Evolutionary conservation across 1,140 invertebrate species (phyloP).

Genomic region (Hypsibius dujardini): DNA sequence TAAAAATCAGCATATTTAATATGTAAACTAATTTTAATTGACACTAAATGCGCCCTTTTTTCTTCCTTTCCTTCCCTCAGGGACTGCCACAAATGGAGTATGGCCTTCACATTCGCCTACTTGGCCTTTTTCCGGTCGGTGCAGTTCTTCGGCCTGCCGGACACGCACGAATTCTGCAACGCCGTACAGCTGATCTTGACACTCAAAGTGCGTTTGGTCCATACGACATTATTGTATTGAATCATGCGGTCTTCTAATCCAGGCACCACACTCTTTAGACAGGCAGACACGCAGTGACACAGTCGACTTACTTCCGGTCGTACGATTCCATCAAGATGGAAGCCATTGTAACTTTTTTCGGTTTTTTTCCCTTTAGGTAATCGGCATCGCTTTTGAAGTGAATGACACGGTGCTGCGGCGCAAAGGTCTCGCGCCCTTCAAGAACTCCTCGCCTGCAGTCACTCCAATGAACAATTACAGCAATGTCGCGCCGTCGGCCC

Average conservation of each 20-base stretch:
- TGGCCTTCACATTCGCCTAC: slow-evolving; percentile 65
- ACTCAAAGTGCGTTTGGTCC: slow-evolving; percentile 43
- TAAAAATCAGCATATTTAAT: neutral
- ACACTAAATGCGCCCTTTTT: no score
- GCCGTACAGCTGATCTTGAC: slow-evolving; percentile 79
- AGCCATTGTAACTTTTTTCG: no score
- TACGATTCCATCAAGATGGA: no score
- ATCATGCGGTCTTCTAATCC: slow-evolving; percentile 10
- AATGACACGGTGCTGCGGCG: slow-evolving; percentile 40
- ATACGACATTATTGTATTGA: slow-evolving; percentile 19
- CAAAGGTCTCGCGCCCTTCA: slow-evolving; percentile 29
- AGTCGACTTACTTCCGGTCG: no score
- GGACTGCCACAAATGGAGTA: slow-evolving; percentile 53
- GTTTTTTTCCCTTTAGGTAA: slow-evolving; percentile 36
- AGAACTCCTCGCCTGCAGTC: slow-evolving; percentile 18
- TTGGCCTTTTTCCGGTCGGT: slow-evolving; percentile 62
- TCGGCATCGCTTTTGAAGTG: slow-evolving; percentile 70
- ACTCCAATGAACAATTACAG: slow-evolving; percentile 28
- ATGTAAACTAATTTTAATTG: neutral
- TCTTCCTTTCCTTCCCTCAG: slow-evolving; percentile 40
- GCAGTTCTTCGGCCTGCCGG: slow-evolving; percentile 52
- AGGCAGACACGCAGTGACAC: no score
- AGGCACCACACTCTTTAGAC: no score
- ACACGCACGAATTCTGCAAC: slow-evolving; percentile 60
- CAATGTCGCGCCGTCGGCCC: slow-evolving; percentile 40